Base-by-base conservation (phyloP, 2,113 vertebrate species). In the Cheirogaleus medius region DNA sequence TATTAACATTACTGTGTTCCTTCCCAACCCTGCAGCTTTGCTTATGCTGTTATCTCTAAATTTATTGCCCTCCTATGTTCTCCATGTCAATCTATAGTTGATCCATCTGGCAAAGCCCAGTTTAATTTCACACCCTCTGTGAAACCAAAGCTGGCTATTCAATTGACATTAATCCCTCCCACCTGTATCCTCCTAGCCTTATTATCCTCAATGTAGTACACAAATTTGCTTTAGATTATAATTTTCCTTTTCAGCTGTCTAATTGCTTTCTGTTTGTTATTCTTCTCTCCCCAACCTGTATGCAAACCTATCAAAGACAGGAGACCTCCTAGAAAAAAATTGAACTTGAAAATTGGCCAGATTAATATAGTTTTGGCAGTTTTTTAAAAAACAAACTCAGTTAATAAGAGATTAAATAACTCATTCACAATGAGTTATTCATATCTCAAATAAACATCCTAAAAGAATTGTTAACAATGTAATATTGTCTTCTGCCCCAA, bases 111-210 rank as follows among this genome's bases (percentile, higher is more conserved):
- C 68, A 97, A 89, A 96, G 47, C 42, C 71, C 54, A 69, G 34
- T 88, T 97, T 96, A 97, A 96, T 94, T 93, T 95, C 95, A 91
- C 56, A 96, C 56, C 56, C 63, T 95, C 93, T 97, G 83, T 95
- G 95, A 95, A 97, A 85, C 63, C 47, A 66, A 80, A 89, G 86
- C 96, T 94, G 56, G 73, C 77, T 86, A 95, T 68, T 93, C 52
- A 90, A 8, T 49, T 93, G 93, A 94, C 44, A 34, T 91, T 93
- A 94, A 89, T 66, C 76, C 80, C 27, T 94, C 87, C 71, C 80
- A 92, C 69, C 76, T 96, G 52, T 37, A 81, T 93, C 54, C 37
- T 73, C 44, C 11, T 14, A 56, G 49, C 25, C 39, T 95, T 91
- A 97, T 96, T 95, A 93, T 76, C 49, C 44, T 76, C 83, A 64